Percentiles rank a stretch among this genome's conserved stretches.
These are phyloP conservation scores for Laticauda laticaudata DNA, from an alignment of 2,113 vertebrate species.

Conservation along the genomic window DNA sequence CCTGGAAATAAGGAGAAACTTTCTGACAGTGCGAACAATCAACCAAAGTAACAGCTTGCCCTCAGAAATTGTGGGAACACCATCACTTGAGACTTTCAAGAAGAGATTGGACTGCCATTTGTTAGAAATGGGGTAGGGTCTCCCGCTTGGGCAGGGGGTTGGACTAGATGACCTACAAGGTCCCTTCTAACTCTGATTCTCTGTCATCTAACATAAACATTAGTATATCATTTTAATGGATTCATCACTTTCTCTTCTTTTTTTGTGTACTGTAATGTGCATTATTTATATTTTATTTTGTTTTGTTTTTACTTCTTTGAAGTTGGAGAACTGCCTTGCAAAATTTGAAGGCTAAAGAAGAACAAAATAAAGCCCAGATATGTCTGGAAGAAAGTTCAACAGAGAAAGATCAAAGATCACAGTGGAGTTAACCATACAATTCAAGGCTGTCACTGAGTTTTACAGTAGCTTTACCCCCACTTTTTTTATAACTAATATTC, in stretches of 20 bases:
- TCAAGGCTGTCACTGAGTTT: neutral
- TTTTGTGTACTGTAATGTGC: neutral
- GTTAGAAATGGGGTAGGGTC: too few species aligned
- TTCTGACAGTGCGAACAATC: too few species aligned
- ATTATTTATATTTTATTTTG: neutral
- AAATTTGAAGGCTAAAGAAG: neutral
- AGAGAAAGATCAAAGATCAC: neutral
- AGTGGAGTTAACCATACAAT: neutral
- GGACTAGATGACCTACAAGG: too few species aligned
- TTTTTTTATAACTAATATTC: neutral
- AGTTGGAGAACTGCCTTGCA: neutral
- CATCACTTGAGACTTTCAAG: too few species aligned
- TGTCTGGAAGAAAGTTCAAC: neutral
- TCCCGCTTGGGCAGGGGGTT: too few species aligned
- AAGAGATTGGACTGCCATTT: too few species aligned
- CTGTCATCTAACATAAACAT: neutral
- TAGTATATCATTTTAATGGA: neutral
- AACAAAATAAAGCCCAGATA: neutral
- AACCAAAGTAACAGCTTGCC: too few species aligned
- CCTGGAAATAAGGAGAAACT: too few species aligned
- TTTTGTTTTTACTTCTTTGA: neutral
- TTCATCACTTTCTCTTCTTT: neutral
- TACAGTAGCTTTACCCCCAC: neutral
- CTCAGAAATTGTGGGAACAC: too few species aligned
- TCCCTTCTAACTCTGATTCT: too few species aligned